Conservation (phyloP, 2,113 vertebrate genomes). For the Ursus arctos region DNA sequence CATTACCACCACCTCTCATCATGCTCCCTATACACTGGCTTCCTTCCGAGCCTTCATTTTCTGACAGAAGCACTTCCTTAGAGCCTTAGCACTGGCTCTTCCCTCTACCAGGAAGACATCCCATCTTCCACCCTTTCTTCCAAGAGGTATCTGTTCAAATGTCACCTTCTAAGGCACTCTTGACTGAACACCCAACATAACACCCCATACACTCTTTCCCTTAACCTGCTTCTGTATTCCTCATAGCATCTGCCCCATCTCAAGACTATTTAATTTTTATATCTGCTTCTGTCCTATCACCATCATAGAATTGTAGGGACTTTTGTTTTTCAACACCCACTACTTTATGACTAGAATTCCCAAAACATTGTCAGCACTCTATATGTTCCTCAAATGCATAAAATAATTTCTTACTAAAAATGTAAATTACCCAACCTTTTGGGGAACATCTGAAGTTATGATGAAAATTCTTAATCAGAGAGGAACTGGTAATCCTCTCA, state of each 20-base stretch:
- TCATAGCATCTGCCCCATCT: too few species aligned
- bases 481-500: not conserved
- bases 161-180: too few species aligned
- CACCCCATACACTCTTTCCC: too few species aligned
- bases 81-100: not conserved
- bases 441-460: not conserved
- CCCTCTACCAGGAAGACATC: not conserved
- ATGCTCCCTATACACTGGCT: not conserved
- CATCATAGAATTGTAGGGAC: not conserved
- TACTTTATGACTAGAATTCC: too few species aligned
- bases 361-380: too few species aligned
- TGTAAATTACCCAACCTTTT: not conserved
- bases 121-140: too few species aligned
- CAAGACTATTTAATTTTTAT: too few species aligned
- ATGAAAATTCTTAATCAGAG: not conserved
- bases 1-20: not conserved
- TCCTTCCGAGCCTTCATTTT: not conserved
- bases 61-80: not conserved
- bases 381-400: not conserved
- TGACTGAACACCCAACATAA: too few species aligned
- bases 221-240: too few species aligned
- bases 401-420: not conserved
- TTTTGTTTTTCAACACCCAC: not conserved
- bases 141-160: too few species aligned
- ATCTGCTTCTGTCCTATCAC: too few species aligned